Base-by-base conservation (phyloP, 2,888 invertebrate species). In the Subacronicta megacephala region DNA sequence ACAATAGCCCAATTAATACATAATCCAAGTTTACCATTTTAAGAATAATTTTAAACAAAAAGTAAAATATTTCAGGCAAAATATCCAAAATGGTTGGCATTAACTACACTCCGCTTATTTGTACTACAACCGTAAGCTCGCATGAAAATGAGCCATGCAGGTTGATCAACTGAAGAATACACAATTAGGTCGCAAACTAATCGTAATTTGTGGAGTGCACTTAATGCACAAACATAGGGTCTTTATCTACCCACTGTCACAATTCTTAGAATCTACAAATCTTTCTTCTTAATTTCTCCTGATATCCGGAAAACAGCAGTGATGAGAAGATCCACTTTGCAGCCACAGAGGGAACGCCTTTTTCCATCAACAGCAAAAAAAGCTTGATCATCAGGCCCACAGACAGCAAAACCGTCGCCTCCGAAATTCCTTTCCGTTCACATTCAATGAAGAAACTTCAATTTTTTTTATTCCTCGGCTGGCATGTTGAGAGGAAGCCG, bases 251-350 rank as follows among this genome's bases (percentile, higher is more conserved):
- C 10, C 10, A 26, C 26, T 10, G n/a, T 16, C 29, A 17, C 7
- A 29, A 12, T 42, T 42, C 23, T 36, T 33, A 55, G 4, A 2
- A 26, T 10, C 44, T 33, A 26, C 12, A n/a, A 15, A 33, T 46
- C 35, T 65, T 44, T 15, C 41, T 52, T 42, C n/a, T n/a, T n/a
- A n/a, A n/a, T n/a, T n/a, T n/a, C n/a, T 13, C 23, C 18, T 16
- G n/a, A 17, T n/a, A 35, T 31, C 66, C 26, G 46, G 46, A 52
- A 13, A 20, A 37, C 20, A 16, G 16, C 15, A 45, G 33, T 16
- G n/a, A 9, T 9, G 4, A 12, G 31, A n/a, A 4, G 31, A 31
- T 31, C 4, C n/a, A n/a, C 6, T 12, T n/a, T 1, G 31, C 31
- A n/a, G n/a, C 31, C n/a, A n/a, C 31, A 31, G n/a, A 6, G 4